These are phyloP conservation scores for Mesorhabditis belari DNA, from an alignment of 2,888 invertebrate genomes.

Conservation along the genomic window DNA sequence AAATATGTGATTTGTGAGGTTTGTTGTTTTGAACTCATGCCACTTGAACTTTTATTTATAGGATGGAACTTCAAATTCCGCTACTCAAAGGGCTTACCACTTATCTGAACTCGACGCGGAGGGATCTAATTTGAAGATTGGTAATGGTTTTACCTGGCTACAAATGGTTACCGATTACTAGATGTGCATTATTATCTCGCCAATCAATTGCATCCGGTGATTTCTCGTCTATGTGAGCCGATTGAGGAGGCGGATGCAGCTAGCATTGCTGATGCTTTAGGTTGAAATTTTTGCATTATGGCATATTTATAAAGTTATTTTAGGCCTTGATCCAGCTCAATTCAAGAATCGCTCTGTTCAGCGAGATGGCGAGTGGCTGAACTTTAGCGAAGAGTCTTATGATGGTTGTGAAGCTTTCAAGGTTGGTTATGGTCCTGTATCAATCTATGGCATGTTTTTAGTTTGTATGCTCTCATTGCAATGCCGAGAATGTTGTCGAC, in stretches of 20 bases:
- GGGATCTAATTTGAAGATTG: conserved; percentile 56
- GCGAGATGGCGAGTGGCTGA: conserved; percentile 5
- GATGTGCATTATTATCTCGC: conserved; percentile 85
- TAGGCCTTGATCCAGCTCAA: not conserved
- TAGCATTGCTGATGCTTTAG: conserved; percentile 80
- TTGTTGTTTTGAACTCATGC: too few species aligned
- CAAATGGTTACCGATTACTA: conserved; percentile 14
- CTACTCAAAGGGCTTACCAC: conserved; percentile 87
- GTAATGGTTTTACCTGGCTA: too few species aligned
- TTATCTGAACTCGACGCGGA: conserved; percentile 74
- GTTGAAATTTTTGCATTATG: conserved; percentile 53
- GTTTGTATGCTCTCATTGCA: too few species aligned
- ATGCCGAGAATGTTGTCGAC: too few species aligned
- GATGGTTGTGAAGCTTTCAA: conserved; percentile 28
- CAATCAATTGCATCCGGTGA: conserved; percentile 91
- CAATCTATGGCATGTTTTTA: too few species aligned
- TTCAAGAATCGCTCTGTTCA: conserved; percentile 6
- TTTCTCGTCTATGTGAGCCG: conserved; percentile 86
- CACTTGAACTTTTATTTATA: conserved; percentile 16
- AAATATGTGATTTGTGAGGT: conserved; percentile 85
- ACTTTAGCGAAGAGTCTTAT: conserved; percentile 6
- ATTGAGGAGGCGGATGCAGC: conserved; percentile 86
- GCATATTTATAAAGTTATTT: not conserved
- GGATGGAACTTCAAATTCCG: conserved; percentile 70
- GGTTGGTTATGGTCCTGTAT: conserved; percentile 14